These are phyloP conservation scores for Vanessa atalanta DNA, from an alignment of 1,140 invertebrate genomes.

Conservation along the genomic window DNA sequence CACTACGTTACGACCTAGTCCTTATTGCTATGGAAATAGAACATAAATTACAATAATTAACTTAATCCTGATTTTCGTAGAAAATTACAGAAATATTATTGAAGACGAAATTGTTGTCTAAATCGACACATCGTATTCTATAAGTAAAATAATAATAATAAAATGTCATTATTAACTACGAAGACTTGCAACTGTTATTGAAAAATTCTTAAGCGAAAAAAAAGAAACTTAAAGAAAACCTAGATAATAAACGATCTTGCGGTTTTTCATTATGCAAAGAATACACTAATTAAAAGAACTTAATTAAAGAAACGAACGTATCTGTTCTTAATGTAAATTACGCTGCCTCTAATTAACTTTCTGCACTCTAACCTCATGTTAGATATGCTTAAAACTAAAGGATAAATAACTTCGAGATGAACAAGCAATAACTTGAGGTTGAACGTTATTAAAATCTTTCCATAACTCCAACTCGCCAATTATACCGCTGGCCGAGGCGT, in stretches of 20 bases:
- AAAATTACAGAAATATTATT: not conserved
- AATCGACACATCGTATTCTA: not conserved
- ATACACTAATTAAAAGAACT: slow-evolving; percentile 1
- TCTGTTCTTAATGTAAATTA: slow-evolving; percentile 1
- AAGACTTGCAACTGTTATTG: too few relatives aligned
- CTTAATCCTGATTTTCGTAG: not conserved
- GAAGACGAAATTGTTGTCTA: not conserved
- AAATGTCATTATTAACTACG: too few relatives aligned
- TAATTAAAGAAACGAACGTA: not conserved
- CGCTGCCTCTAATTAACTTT: slow-evolving; percentile 3
- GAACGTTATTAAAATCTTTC: slow-evolving; percentile 66
- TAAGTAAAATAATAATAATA: too few relatives aligned
- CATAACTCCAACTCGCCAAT: slow-evolving; percentile 69
- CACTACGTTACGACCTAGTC: not conserved
- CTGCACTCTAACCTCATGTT: not conserved
- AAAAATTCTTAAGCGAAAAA: too few relatives aligned
- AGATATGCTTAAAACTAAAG: slow-evolving; percentile 8
- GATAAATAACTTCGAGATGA: slow-evolving; percentile 40
- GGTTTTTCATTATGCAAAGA: slow-evolving; percentile 4
- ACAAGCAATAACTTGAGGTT: slow-evolving; percentile 51
- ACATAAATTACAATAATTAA: not conserved
- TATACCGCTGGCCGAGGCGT: slow-evolving; percentile 68
- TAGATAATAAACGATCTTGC: not conserved
- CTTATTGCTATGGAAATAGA: not conserved
- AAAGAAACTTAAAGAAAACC: not conserved